Evolutionary conservation across 2,113 vertebrate species (phyloP).

Genomic region (Protobothrops mucrosquamatus): DNA sequence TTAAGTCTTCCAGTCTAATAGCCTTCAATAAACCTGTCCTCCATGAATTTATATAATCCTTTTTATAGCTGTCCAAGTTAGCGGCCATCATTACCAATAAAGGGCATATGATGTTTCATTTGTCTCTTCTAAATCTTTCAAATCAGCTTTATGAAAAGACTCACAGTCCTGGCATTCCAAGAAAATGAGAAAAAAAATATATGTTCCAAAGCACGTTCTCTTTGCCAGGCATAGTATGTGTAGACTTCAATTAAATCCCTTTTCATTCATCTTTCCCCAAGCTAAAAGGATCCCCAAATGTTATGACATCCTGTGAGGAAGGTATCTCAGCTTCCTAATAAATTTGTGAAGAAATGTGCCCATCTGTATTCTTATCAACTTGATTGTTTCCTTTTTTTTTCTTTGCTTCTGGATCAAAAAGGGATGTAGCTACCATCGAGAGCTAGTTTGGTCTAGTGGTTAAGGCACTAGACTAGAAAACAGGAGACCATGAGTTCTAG

Average conservation of each 20-base stretch:
- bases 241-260: background rate
- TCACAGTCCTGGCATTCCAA: background rate
- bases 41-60: background rate
- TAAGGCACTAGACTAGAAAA: background rate
- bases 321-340: background rate
- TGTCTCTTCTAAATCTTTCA: background rate
- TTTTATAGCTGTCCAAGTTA: background rate
- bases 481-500: background rate
- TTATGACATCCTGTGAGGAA: background rate
- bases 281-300: background rate
- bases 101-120: background rate
- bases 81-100: background rate
- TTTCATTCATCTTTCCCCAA: background rate
- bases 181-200: background rate
- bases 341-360: background rate
- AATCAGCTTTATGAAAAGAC: background rate
- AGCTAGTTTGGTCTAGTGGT: background rate
- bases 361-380: background rate
- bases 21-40: background rate
- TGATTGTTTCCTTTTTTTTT: background rate
- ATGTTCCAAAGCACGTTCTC: background rate
- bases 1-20: background rate
- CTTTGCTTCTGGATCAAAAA: background rate
- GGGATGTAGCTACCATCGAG: background rate
- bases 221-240: background rate